phyloP scores from a whole-genome alignment of 2,797 vertebrate species.

The Eidolon dupreanum region DNA sequence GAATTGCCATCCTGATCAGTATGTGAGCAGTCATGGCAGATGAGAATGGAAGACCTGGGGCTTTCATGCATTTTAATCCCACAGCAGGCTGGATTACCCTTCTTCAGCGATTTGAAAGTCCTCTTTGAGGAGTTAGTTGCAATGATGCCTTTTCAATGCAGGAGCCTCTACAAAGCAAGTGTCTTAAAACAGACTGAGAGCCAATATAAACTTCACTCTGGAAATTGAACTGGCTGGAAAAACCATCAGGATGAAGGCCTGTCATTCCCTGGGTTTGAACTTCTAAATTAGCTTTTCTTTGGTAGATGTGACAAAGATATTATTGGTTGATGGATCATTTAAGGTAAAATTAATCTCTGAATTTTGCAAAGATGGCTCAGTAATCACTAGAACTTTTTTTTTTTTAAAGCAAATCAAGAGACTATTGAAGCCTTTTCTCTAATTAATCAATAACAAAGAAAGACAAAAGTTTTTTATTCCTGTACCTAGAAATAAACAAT shows the following conservation, averaged over 20 bases:
- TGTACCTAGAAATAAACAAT: background rate
- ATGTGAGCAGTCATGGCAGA: conserved; percentile 58
- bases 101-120: conserved; percentile 67
- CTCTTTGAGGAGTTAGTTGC: conserved; percentile 61
- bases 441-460: background rate
- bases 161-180: conserved; percentile 40
- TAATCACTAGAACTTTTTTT: background rate
- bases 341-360: background rate
- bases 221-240: conserved; percentile 57
- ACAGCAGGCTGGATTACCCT: conserved; percentile 55
- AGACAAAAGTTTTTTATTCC: background rate
- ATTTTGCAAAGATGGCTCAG: background rate
- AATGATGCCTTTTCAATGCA: conserved; percentile 68
- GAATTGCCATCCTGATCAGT: conserved; percentile 43
- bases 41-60: conserved; percentile 48
- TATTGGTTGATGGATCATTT: background rate
- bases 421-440: background rate
- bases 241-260: background rate
- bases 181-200: background rate
- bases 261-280: background rate
- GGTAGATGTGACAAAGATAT: conserved; percentile 13
- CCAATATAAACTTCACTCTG: conserved; percentile 57
- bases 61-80: conserved; percentile 75
- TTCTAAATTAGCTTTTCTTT: background rate
- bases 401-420: conserved; percentile 8